Conservation (phyloP, 2,888 invertebrate species). For the Nephrotoma appendiculata region DNA sequence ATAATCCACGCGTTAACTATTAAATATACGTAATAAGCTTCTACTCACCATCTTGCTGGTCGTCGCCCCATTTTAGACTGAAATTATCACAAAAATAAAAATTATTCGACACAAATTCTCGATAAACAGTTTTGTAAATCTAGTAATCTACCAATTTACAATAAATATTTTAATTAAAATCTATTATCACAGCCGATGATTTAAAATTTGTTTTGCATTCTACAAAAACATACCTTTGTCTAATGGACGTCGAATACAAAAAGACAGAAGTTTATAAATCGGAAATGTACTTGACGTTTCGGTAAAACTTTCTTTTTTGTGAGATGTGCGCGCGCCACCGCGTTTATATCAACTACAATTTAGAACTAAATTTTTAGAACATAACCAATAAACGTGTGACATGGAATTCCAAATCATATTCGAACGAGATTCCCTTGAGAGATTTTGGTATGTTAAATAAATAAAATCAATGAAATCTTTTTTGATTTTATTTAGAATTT, state of each 20-base stretch:
- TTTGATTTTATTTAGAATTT: too few relatives aligned
- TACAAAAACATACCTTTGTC: not conserved
- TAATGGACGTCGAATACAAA: not conserved
- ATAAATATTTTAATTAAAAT: not conserved
- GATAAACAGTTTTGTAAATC: not conserved
- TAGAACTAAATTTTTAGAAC: not conserved
- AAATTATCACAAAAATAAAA: not conserved
- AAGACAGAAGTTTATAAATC: not conserved
- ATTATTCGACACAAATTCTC: not conserved
- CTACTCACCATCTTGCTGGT: conserved; percentile 92
- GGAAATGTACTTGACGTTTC: not conserved
- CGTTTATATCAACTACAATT: not conserved
- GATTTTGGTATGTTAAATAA: too few relatives aligned
- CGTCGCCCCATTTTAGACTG: conserved; percentile 88
- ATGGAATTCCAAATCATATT: too few relatives aligned
- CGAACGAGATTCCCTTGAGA: too few relatives aligned
- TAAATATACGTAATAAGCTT: not conserved
- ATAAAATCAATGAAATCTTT: too few relatives aligned
- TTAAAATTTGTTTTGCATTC: not conserved
- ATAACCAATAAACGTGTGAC: too few relatives aligned
- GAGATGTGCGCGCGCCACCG: not conserved
- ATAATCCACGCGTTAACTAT: not conserved
- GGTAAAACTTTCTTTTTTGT: not conserved
- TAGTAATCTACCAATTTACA: not conserved
- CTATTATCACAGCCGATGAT: not conserved